Percentiles rank a stretch among this genome's conserved stretches.
These are phyloP conservation scores for Hypotaenidia okinawae DNA, from an alignment of 2,797 vertebrate species.

Conservation along the genomic window DNA sequence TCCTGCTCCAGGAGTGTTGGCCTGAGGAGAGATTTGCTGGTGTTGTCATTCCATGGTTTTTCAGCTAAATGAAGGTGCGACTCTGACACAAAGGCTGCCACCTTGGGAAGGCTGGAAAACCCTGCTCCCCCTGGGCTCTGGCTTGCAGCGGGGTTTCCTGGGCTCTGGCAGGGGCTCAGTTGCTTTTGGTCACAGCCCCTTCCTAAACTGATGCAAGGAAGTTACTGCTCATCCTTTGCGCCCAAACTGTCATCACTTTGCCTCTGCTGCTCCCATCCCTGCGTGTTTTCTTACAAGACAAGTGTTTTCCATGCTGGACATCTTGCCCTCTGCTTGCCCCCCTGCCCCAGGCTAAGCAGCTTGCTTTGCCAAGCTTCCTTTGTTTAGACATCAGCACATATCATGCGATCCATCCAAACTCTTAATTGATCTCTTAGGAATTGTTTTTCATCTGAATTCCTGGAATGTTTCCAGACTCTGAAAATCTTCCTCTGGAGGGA, in stretches of 20 bases:
- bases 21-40: background rate
- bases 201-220: background rate
- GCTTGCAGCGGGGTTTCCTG: background rate
- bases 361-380: constrained; percentile 4
- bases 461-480: constrained; percentile 9
- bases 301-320: background rate
- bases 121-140: background rate
- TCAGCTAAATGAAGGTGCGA: background rate
- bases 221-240: background rate
- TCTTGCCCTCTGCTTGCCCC: background rate
- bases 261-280: background rate
- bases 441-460: constrained; percentile 17
- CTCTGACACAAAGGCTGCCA: background rate
- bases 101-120: background rate
- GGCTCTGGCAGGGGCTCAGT: background rate
- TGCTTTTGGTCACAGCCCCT: background rate
- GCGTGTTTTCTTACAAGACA: background rate
- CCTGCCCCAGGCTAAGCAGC: background rate
- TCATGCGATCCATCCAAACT: background rate
- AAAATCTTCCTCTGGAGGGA: background rate
- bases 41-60: background rate
- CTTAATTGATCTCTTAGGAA: constrained; percentile 29
- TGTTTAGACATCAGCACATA: background rate
- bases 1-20: background rate
- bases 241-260: background rate